Percentiles rank a stretch among this genome's conserved stretches.
phyloP scores from a whole-genome alignment of 1,140 invertebrate species.

The Venturia canescens region DNA sequence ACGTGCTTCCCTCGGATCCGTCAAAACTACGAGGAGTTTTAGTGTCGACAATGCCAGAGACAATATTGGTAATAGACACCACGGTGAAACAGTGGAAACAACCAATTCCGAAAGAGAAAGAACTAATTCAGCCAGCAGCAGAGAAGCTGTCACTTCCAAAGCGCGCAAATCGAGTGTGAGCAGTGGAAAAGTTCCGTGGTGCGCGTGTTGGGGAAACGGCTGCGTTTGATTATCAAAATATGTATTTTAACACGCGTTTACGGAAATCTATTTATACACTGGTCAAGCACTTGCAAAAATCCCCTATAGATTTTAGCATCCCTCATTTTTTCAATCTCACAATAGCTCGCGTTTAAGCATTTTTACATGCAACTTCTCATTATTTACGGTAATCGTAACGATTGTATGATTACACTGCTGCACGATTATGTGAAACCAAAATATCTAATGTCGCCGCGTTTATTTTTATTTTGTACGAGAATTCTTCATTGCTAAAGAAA shows the following conservation, averaged over 20 bases:
- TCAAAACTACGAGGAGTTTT: conserved; percentile 64
- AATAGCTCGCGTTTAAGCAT: no score
- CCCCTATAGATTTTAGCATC: no score
- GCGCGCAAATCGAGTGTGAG: conserved; percentile 79
- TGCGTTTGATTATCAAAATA: conserved; percentile 78
- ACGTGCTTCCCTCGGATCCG: conserved; percentile 64
- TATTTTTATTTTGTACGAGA: conserved; percentile 31
- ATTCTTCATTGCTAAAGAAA: neutral
- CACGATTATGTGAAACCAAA: neutral
- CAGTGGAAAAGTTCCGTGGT: conserved; percentile 89
- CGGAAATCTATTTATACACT: neutral
- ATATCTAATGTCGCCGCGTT: neutral
- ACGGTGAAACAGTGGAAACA: conserved; percentile 64
- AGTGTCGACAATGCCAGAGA: conserved; percentile 64
- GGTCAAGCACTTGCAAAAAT: no score
- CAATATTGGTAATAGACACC: conserved; percentile 47
- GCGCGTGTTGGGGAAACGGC: conserved; percentile 92
- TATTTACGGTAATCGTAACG: no score
- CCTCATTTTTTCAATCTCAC: no score
- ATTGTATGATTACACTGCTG: no score
- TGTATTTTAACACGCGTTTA: conserved; percentile 4
- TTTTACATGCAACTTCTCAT: no score
- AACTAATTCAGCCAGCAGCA: conserved; percentile 83
- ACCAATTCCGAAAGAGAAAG: conserved; percentile 81
- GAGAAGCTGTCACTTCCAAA: conserved; percentile 78